A percentile compares a stretch with the other conserved stretches of the same genome.
phyloP scores from a whole-genome alignment of 2,113 vertebrate species.

The Hoplias malabaricus region DNA sequence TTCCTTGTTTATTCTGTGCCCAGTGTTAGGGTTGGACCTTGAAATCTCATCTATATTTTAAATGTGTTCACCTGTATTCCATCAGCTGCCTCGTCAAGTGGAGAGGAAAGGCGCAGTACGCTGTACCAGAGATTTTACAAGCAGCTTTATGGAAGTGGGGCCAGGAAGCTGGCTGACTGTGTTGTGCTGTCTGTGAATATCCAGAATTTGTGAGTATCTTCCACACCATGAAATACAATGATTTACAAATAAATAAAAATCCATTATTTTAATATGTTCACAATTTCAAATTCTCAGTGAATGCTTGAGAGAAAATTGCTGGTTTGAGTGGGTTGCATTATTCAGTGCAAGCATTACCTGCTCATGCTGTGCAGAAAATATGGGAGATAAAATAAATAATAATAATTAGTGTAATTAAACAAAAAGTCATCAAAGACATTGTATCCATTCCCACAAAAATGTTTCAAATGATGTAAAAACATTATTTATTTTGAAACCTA shows the following conservation, averaged over 20 bases:
- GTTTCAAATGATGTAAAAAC: too few relatives aligned
- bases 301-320: not conserved
- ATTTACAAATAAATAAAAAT: too few relatives aligned
- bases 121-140: constrained; percentile 74
- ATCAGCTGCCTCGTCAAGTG: constrained; percentile 46
- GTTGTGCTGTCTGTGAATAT: constrained; percentile 73
- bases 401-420: too few relatives aligned
- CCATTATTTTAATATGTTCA: not conserved
- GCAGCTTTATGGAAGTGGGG: constrained; percentile 71
- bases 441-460: too few relatives aligned
- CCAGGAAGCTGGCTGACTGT: constrained; percentile 68
- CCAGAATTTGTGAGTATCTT: constrained; percentile 70
- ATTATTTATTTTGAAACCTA: too few relatives aligned
- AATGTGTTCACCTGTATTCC: not conserved
- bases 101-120: constrained; percentile 59
- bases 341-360: too few relatives aligned
- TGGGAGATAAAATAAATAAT: too few relatives aligned
- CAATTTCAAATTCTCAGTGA: too few relatives aligned
- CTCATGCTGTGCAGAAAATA: too few relatives aligned
- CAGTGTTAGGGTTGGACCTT: not conserved
- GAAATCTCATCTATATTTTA: not conserved
- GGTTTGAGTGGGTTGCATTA: too few relatives aligned
- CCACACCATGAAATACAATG: not conserved
- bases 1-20: not conserved
- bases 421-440: too few relatives aligned